Evolutionary conservation across 1,140 invertebrate genomes (phyloP).

Genomic region (Atopsyche davidsoni): DNA sequence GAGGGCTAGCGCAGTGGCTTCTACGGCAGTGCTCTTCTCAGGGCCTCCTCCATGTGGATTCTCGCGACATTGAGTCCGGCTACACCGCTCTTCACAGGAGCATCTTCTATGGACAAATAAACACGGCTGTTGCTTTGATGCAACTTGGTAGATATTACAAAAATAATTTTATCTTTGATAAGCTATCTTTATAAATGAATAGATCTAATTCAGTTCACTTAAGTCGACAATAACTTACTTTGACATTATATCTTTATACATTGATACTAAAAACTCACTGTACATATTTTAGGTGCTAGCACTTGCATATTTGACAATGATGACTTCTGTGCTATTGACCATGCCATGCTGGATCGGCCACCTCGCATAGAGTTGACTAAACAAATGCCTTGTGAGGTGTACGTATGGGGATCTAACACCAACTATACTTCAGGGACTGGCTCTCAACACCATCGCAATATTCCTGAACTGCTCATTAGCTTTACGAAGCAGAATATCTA

Average conservation of each 20-base stretch:
- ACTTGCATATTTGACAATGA: slow-evolving; percentile 44
- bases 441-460: slow-evolving; percentile 38
- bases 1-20: slow-evolving; percentile 61
- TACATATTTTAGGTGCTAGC: slow-evolving; percentile 37
- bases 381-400: slow-evolving; percentile 47
- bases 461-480: slow-evolving; percentile 40
- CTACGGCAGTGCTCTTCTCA: slow-evolving; percentile 41
- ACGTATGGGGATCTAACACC: slow-evolving; percentile 68
- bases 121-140: slow-evolving; percentile 57
- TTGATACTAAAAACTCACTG: neutral
- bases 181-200: no score
- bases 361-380: slow-evolving; percentile 12
- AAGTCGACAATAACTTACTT: no score
- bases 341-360: slow-evolving; percentile 42
- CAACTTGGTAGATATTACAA: slow-evolving; percentile 50
- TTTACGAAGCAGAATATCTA: slow-evolving; percentile 39
- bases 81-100: slow-evolving; percentile 70
- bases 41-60: slow-evolving; percentile 46
- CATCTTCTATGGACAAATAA: slow-evolving; percentile 69
- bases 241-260: no score
- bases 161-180: neutral
- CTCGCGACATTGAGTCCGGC: slow-evolving; percentile 63
- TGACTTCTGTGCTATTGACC: slow-evolving; percentile 43
- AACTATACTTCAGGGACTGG: slow-evolving; percentile 65
- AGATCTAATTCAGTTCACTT: no score